Conservation (phyloP, 2,113 vertebrate species). For the Micronycteris hirsuta region DNA sequence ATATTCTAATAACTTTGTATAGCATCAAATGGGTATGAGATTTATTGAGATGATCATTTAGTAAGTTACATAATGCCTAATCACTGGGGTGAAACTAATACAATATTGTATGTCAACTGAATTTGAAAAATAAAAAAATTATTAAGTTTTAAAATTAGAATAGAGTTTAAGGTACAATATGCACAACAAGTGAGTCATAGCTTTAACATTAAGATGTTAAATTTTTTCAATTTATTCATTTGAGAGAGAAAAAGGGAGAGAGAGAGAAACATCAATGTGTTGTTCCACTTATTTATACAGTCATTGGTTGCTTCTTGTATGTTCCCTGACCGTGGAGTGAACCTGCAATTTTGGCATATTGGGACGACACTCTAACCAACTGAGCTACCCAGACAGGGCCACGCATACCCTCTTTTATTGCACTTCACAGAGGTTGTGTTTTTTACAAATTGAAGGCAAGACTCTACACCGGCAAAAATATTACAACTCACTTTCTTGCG, state of each 20-base stretch:
- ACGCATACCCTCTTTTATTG: background rate
- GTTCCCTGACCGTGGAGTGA: background rate
- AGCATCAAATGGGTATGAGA: background rate
- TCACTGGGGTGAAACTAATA: background rate
- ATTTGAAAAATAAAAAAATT: background rate
- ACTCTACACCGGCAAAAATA: background rate
- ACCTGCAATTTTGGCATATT: background rate
- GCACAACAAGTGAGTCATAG: background rate
- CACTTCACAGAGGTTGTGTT: background rate
- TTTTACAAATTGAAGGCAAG: background rate
- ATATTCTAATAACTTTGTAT: background rate
- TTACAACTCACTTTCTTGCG: background rate
- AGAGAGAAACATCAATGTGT: background rate
- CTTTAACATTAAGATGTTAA: background rate
- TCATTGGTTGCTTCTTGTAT: background rate
- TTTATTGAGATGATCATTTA: background rate
- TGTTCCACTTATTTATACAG: background rate
- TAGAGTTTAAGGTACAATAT: background rate
- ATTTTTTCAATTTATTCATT: background rate
- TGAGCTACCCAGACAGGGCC: background rate
- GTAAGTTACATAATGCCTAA: background rate
- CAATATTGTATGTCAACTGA: background rate
- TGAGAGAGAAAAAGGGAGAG: background rate
- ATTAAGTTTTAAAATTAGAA: conserved; percentile 11
- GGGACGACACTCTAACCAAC: background rate